Evolutionary conservation across 2,113 vertebrate genomes (phyloP).

Genomic region (Cinclus cinclus): DNA sequence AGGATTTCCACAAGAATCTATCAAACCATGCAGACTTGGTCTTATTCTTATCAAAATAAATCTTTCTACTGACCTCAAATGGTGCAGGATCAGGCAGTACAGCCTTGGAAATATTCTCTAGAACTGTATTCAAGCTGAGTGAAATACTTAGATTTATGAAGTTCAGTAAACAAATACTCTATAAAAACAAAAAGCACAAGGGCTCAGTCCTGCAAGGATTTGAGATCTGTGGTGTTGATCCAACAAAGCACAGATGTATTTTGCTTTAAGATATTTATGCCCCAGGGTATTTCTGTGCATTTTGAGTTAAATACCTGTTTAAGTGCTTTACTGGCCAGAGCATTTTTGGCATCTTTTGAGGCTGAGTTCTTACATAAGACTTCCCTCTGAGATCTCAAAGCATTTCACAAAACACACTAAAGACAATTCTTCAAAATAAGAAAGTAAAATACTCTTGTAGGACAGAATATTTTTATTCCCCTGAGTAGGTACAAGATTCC

Average conservation of each 20-base stretch:
- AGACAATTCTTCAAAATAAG: not conserved
- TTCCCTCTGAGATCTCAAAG: not conserved
- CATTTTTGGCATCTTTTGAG: not conserved
- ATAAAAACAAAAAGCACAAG: not conserved
- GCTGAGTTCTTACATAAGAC: not conserved
- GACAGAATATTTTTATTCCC: not conserved
- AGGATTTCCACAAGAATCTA: not conserved
- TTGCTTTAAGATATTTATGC: not conserved
- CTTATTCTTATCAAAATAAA: not conserved
- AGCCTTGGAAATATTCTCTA: not conserved
- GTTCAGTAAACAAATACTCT: not conserved
- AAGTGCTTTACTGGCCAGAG: not conserved
- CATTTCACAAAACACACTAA: not conserved
- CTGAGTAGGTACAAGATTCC: not conserved
- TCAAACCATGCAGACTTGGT: not conserved
- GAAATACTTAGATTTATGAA: not conserved
- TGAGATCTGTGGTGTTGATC: not conserved
- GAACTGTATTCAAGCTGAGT: not conserved
- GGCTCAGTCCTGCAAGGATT: not conserved
- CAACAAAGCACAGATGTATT: not conserved
- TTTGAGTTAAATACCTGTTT: not conserved
- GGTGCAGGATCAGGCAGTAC: not conserved
- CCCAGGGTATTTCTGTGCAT: not conserved
- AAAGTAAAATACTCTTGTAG: not conserved
- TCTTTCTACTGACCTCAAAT: not conserved